Evolutionary conservation across 2,888 invertebrate genomes (phyloP), one percentile per base, ranked within the genome.

Genomic region (Idaea straminata): DNA sequence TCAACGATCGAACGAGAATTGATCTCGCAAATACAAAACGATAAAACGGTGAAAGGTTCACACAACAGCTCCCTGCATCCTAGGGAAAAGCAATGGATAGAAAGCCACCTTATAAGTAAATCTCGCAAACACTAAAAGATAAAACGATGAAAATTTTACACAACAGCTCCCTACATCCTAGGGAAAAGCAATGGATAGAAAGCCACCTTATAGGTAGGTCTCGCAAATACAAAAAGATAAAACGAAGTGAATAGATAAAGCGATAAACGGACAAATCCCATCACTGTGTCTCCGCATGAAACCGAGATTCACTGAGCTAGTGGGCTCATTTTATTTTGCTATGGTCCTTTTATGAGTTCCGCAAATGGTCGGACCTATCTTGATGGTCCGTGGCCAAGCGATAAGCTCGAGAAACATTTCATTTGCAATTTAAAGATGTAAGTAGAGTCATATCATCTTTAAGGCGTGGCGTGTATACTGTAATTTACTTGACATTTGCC

Each of bases 321-420:
- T 68, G 66, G 71, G 68, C 77, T 81, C 74, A 80, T 78, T 76
- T 79, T 74, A 69, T 76, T 25, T 78, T 69, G 77, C 70, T 72
- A 76, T 78, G 74, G 74, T 78, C 80, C 79, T 82, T 84, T 83
- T 83, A 79, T 75, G 75, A 77, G 67, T 74, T 70, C 73, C 75
- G 77, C 81, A 80, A 83, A 82, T 79, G 79, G 80, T 75, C 78
- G 74, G 74, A 68, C 70, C 70, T 79, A 83, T 81, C 82, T 81
- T 81, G 83, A 86, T 86, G 79, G 77, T 74, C 76, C 78, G 77
- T 79, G 66, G 74, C 78, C 70, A 77, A 77, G 77, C 80, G 83
- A 83, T 86, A 82, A 83, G 80, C 82, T 78, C 80, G 77, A 81
- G 83, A 83, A 82, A 81, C 77, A 79, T 83, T 82, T 80, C 79